A percentile compares a stretch with the other conserved stretches of the same genome.
Conservation (phyloP, 2,113 vertebrate species). For the Lophochroa leadbeateri region DNA sequence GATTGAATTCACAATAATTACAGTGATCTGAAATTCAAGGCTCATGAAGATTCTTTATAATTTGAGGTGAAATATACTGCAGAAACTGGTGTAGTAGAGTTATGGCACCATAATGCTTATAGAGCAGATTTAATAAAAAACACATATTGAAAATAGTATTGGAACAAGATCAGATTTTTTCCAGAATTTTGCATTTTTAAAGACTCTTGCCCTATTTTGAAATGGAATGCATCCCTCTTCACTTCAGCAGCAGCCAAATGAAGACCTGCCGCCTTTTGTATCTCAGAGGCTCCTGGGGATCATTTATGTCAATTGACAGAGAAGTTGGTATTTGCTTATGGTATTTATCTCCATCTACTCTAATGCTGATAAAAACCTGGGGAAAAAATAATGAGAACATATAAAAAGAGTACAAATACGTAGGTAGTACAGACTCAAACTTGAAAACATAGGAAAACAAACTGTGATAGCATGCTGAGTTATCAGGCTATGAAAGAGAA, state of each 20-base stretch:
- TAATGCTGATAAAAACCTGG: background rate
- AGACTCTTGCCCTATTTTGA: background rate
- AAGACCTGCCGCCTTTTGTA: background rate
- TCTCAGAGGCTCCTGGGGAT: background rate
- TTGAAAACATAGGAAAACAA: background rate
- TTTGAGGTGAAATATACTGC: background rate
- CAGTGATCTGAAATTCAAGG: background rate
- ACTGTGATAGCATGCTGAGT: slow-evolving; percentile 6
- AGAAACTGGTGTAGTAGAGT: background rate
- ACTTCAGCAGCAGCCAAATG: background rate
- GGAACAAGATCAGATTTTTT: background rate
- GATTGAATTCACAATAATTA: background rate
- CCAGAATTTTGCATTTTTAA: background rate
- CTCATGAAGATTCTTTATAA: background rate
- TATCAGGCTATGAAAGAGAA: slow-evolving; percentile 35
- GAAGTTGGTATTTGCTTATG: background rate
- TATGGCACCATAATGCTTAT: background rate
- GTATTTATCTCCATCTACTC: background rate
- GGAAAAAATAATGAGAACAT: background rate
- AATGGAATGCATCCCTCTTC: background rate
- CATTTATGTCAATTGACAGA: background rate
- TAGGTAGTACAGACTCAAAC: background rate
- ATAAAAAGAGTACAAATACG: background rate
- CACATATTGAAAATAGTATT: background rate
- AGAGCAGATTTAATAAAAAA: background rate